Evolutionary conservation across 2,888 invertebrate genomes (phyloP), one percentile per base, ranked within the genome.

Genomic region (Cotesia congregata): DNA sequence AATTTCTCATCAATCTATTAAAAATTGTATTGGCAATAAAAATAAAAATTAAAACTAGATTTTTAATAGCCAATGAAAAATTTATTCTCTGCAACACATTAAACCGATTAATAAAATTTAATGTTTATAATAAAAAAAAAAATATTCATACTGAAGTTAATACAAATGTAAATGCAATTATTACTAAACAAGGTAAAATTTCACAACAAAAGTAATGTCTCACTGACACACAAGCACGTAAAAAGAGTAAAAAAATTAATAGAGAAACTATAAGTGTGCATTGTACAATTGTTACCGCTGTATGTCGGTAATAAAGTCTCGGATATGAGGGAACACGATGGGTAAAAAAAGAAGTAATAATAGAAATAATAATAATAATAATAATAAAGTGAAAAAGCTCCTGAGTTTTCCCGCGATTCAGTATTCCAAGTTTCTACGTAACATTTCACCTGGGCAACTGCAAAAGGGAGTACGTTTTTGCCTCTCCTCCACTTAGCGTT

Each of bases 391-490:
- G 39, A 61, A 40, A 62, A 20, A 72, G 59, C 39, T 59, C 73
- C 69, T 20, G 69, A 70, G 41, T 70, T 75, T 64, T 30, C 39
- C 17, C 70, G 15, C 65, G 20, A 69, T 39, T 65, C 39, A 71
- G 70, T 65, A 77, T 73, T 59, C 65, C 30, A 30, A 67, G 73
- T 39, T 74, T 74, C 65, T 6, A 65, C 62, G 70, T 74, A 67
- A 71, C 40, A 59, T 50, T 77, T 70, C 65, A 74, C 67, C 76
- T 77, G 77, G 74, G 70, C 70, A 74, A 67, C 74, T 40, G 69
- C 74, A 65, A 77, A 77, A 77, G 50, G 50, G 70, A 77, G 71
- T 74, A 60, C 67, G 50, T 61, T 17, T 40, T 17, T 20, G 15
- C 20, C 50, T 59, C 60, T 59, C 60, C 30, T 60, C 3, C 60